A percentile compares a stretch with the other conserved stretches of the same genome.
phyloP scores from a whole-genome alignment of 2,797 vertebrate species.

The Sebastes hubbsi region DNA sequence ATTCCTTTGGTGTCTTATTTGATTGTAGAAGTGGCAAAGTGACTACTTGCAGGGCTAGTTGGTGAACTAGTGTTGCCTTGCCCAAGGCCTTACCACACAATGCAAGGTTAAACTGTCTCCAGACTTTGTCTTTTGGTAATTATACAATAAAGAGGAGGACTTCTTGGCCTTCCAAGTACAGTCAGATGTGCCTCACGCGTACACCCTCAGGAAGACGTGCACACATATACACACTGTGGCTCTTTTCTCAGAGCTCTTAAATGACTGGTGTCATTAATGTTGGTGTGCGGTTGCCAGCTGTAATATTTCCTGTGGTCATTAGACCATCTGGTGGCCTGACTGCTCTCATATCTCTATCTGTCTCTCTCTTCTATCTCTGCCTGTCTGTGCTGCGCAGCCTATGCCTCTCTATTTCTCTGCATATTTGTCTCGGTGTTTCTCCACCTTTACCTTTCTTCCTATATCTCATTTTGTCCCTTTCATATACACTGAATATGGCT shows the following conservation, averaged over 20 bases:
- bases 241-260: conserved; percentile 61
- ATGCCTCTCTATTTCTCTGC: background rate
- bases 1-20: too few relatives aligned
- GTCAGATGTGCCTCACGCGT: conserved; percentile 23
- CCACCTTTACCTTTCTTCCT: background rate
- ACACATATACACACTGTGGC: conserved; percentile 20
- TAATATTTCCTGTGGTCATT: conserved; percentile 82
- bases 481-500: background rate
- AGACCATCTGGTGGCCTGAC: conserved; percentile 78
- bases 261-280: conserved; percentile 78
- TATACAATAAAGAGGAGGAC: conserved; percentile 37
- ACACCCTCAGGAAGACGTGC: conserved; percentile 1
- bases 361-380: conserved; percentile 24
- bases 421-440: background rate
- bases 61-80: background rate
- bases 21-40: too few relatives aligned
- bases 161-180: conserved; percentile 51
- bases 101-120: conserved; percentile 15
- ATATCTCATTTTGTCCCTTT: background rate
- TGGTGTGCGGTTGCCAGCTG: conserved; percentile 73
- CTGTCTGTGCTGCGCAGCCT: conserved; percentile 12
- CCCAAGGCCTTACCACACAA: background rate
- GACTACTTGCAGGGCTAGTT: too few relatives aligned
- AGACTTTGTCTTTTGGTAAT: conserved; percentile 40
- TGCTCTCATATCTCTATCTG: conserved; percentile 43